A percentile compares a stretch with the other conserved stretches of the same genome.
phyloP scores from a whole-genome alignment of 2,113 vertebrate genomes.

The Bothrops jararaca region DNA sequence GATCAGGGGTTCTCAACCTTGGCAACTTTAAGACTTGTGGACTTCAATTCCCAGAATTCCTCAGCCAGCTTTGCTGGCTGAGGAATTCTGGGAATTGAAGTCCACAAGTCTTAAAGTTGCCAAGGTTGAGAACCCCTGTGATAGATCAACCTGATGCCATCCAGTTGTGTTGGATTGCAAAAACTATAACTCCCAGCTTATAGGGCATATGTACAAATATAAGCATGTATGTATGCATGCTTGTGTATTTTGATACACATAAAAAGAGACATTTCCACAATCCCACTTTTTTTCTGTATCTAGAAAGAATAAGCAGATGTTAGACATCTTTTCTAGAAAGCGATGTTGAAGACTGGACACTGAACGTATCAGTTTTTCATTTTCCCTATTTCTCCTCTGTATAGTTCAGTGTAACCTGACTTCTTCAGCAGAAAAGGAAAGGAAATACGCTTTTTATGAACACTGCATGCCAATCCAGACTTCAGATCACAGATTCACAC shows the following conservation, averaged over 20 bases:
- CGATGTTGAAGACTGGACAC: neutral
- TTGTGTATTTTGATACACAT: neutral
- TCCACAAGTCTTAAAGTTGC: too few species aligned
- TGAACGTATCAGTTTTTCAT: neutral
- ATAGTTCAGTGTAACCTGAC: neutral
- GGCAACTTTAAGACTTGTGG: too few species aligned
- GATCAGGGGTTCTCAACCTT: too few species aligned
- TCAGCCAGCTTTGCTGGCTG: too few species aligned
- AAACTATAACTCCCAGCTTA: neutral
- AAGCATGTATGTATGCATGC: neutral
- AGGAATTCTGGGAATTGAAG: too few species aligned
- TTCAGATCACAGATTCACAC: neutral
- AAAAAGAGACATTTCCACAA: neutral
- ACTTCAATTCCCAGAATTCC: too few species aligned
- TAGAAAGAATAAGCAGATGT: neutral
- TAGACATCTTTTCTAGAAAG: neutral
- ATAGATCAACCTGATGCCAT: neutral
- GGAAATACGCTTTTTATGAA: neutral
- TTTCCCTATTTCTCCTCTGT: neutral
- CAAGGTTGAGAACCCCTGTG: too few species aligned
- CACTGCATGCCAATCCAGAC: neutral
- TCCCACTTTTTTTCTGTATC: neutral
- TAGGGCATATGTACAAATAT: neutral
- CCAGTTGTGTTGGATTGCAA: neutral
- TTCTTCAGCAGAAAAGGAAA: neutral